Percentiles rank a stretch among this genome's conserved stretches.
phyloP scores from a whole-genome alignment of 2,888 invertebrate species.

The Lasioglossum villosulum region DNA sequence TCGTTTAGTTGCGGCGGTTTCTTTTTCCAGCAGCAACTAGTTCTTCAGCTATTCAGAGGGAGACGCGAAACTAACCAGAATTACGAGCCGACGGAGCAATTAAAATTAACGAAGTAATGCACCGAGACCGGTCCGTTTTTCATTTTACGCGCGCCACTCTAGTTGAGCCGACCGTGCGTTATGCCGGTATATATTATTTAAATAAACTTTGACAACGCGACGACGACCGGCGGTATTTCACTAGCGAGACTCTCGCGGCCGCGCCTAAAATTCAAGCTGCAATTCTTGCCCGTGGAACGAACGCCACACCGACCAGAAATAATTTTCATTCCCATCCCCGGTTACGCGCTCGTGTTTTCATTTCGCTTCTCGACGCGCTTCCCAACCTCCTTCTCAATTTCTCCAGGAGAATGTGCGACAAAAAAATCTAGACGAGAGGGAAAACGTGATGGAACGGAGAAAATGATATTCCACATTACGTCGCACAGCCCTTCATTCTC shows the following conservation, averaged over 20 bases:
- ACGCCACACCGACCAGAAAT: constrained; percentile 22
- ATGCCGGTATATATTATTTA: constrained; percentile 37
- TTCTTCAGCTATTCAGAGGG: constrained; percentile 41
- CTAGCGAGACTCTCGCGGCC: not conserved
- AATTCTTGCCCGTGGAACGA: not conserved
- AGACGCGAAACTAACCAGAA: constrained; percentile 50
- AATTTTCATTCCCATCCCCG: constrained; percentile 34
- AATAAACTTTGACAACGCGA: constrained; percentile 51
- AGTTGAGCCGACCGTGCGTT: constrained; percentile 1
- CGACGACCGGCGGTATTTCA: not conserved
- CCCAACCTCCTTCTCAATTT: constrained; percentile 2
- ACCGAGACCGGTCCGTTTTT: constrained; percentile 34
- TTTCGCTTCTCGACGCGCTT: constrained; percentile 13
- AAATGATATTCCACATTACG: not conserved
- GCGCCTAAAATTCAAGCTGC: constrained; percentile 22
- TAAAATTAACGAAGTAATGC: constrained; percentile 71
- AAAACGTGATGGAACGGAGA: not conserved
- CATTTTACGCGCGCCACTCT: constrained; percentile 31
- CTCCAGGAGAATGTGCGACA: constrained; percentile 3
- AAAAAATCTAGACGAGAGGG: not conserved
- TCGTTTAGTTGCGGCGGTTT: constrained; percentile 18
- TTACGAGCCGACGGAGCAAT: constrained; percentile 58
- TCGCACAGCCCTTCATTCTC: not conserved
- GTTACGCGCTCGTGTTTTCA: constrained; percentile 16
- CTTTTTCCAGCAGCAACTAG: constrained; percentile 32